These are phyloP conservation scores for Drosophila infuscata DNA, from an alignment of 2,888 invertebrate genomes.

Conservation along the genomic window DNA sequence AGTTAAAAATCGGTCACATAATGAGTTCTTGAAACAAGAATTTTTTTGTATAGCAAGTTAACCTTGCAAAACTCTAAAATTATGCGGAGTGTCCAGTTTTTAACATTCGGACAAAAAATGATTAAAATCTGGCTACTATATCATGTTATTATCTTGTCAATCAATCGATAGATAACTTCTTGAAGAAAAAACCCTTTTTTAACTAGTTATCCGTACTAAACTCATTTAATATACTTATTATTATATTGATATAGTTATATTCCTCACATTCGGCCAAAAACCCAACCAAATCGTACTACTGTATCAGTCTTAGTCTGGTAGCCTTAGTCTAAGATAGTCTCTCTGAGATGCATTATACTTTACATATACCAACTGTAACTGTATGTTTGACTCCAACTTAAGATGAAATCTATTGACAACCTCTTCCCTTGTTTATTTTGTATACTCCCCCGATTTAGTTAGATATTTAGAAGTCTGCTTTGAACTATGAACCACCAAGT, in stretches of 20 bases:
- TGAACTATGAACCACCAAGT: slow-evolving; percentile 13
- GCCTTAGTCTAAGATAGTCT: not conserved
- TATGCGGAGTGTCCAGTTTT: too few relatives aligned
- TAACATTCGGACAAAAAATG: not conserved
- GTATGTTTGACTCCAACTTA: not conserved
- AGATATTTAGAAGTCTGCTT: slow-evolving; percentile 6
- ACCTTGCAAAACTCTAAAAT: too few relatives aligned
- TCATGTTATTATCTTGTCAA: not conserved
- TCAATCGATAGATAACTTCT: not conserved
- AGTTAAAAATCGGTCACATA: not conserved
- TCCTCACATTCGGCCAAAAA: not conserved
- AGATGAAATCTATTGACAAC: not conserved
- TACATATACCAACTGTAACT: not conserved
- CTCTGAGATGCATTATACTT: not conserved
- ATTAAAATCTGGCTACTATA: not conserved
- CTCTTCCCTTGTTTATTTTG: not conserved
- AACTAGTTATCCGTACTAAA: not conserved
- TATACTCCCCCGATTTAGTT: not conserved
- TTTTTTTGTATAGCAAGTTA: too few relatives aligned
- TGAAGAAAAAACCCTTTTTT: too few relatives aligned
- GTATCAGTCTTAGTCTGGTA: not conserved
- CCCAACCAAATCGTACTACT: not conserved
- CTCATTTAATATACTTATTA: not conserved
- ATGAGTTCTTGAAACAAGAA: too few relatives aligned
- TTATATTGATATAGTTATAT: not conserved